phyloP scores from a whole-genome alignment of 1,140 invertebrate genomes.

The Holcopasites calliopsidis region DNA sequence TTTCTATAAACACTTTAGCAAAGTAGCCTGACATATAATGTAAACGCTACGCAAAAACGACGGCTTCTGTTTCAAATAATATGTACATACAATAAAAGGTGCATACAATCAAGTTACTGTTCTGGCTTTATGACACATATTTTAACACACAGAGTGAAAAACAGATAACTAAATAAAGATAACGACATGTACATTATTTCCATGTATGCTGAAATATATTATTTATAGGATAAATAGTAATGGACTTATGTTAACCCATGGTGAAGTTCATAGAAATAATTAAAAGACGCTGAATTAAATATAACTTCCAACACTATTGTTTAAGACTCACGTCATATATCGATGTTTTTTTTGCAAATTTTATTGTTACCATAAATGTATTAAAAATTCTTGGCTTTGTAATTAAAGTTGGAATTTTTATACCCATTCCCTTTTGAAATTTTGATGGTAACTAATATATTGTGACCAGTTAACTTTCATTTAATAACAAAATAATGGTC shows the following conservation, averaged over 20 bases:
- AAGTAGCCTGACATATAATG: background rate
- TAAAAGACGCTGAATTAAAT: background rate
- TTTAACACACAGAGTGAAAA: background rate
- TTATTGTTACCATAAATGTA: background rate
- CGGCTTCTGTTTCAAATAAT: background rate
- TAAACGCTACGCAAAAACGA: background rate
- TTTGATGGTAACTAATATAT: no score
- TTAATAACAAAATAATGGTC: conserved; percentile 59
- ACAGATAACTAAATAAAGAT: background rate
- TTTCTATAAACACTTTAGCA: background rate
- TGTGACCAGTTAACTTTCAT: background rate
- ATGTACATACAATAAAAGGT: background rate
- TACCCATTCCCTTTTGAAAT: no score
- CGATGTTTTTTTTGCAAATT: background rate
- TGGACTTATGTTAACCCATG: background rate
- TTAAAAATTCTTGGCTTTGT: background rate
- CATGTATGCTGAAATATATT: conserved; percentile 21
- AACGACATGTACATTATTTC: no score
- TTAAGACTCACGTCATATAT: background rate
- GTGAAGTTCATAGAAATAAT: background rate
- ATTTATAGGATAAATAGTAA: conserved; percentile 12
- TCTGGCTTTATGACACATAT: background rate
- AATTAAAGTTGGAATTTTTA: background rate
- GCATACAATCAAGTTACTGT: background rate
- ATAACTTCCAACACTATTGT: background rate